Percentiles rank a stretch among this genome's conserved stretches.
These are phyloP conservation scores for Protobothrops flavoviridis DNA, from an alignment of 2,113 vertebrate genomes.

Conservation along the genomic window DNA sequence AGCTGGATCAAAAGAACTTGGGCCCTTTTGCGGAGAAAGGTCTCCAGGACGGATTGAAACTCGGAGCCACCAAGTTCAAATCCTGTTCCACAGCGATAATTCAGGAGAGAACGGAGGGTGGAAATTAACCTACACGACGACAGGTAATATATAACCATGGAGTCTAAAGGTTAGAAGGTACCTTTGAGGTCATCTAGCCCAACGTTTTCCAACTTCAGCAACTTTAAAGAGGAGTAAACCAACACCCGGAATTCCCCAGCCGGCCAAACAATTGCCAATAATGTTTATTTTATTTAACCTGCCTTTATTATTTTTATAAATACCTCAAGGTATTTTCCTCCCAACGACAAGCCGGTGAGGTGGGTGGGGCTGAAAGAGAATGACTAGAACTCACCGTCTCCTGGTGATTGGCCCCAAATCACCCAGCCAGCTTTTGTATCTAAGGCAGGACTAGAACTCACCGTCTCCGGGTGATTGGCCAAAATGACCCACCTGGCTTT, in stretches of 20 bases:
- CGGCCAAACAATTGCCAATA: neutral
- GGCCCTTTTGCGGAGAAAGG: conserved; percentile 86
- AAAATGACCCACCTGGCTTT: too few species aligned
- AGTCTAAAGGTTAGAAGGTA: neutral
- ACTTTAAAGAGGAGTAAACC: neutral
- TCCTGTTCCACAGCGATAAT: conserved; percentile 89
- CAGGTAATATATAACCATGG: conserved; percentile 67
- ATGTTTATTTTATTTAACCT: neutral
- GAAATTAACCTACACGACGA: conserved; percentile 81
- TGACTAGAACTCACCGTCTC: too few species aligned
- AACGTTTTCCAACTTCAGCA: neutral
- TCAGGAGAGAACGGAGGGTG: conserved; percentile 92
- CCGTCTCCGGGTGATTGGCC: too few species aligned
- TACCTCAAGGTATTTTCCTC: neutral
- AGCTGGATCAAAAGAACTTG: conserved; percentile 73
- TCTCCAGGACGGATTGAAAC: conserved; percentile 84
- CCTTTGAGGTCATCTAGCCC: neutral
- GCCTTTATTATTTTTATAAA: neutral
- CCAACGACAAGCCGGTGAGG: neutral
- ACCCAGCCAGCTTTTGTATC: rapidly evolving
- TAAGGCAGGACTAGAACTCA: too few species aligned
- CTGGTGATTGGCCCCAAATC: too few species aligned
- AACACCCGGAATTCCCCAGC: neutral
- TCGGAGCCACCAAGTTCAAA: conserved; percentile 70
- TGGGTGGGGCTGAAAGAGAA: too few species aligned